A percentile compares a stretch with the other conserved stretches of the same genome.
Evolutionary conservation across 37 sponge, comb jelly and placozoan genomes (phyloP).

Genomic region (Haliclona indistincta): DNA sequence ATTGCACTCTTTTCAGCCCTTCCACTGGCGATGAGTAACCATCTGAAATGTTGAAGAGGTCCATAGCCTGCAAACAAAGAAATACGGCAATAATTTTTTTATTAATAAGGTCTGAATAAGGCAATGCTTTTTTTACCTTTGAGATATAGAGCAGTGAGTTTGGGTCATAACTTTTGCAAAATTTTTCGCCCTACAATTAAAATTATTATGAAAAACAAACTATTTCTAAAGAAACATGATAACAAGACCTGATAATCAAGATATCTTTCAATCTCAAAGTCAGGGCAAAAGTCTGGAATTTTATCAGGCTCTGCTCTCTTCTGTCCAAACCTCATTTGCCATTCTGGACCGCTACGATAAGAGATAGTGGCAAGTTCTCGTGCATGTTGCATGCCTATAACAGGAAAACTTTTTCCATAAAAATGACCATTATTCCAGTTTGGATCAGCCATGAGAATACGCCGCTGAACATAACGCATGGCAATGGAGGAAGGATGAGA

Average conservation of each 20-base stretch:
- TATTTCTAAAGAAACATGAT: too few relatives aligned
- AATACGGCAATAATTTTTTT: neutral
- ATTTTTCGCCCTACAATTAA: slow-evolving; percentile 69
- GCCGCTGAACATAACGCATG: slow-evolving; percentile 72
- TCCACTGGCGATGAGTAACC: slow-evolving; percentile 42
- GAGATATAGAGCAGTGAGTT: slow-evolving; percentile 78
- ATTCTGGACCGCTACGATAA: slow-evolving; percentile 83
- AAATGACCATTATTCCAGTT: slow-evolving; percentile 80
- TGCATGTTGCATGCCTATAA: slow-evolving; percentile 78
- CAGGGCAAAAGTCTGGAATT: slow-evolving; percentile 74
- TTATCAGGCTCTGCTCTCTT: slow-evolving; percentile 27
- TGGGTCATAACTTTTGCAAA: slow-evolving; percentile 71
- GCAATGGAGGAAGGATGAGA: slow-evolving; percentile 80
- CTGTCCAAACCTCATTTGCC: slow-evolving; percentile 61
- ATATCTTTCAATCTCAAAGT: slow-evolving; percentile 76
- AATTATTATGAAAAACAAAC: neutral
- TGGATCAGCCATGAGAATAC: slow-evolving; percentile 79
- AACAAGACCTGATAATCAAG: slow-evolving; percentile 50
- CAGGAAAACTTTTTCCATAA: slow-evolving; percentile 67
- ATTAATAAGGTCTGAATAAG: neutral
- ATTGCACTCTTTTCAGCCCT: slow-evolving; percentile 47
- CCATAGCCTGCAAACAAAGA: slow-evolving; percentile 63
- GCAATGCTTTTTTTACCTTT: slow-evolving; percentile 45
- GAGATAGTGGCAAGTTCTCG: slow-evolving; percentile 72
- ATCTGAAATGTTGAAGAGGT: slow-evolving; percentile 73